Evolutionary conservation across 2,888 invertebrate species (phyloP).

Genomic region (Catocala sponsa): DNA sequence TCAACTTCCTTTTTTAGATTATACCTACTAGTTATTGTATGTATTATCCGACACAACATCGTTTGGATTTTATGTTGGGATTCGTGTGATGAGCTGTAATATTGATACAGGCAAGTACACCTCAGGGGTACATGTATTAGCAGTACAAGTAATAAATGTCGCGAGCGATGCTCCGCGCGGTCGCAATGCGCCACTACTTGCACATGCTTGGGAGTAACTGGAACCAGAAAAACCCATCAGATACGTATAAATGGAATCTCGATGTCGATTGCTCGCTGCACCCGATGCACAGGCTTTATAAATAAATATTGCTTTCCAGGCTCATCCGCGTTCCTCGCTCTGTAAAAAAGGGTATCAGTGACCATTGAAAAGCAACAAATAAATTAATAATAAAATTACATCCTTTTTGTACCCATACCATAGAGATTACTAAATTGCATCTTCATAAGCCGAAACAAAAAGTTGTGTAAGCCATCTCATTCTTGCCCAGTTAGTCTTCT

Average conservation of each 20-base stretch:
- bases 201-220: slow-evolving; percentile 46
- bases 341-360: slow-evolving; percentile 45
- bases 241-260: slow-evolving; percentile 73
- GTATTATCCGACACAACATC: not conserved
- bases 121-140: slow-evolving; percentile 5
- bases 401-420: slow-evolving; percentile 13
- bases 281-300: slow-evolving; percentile 47
- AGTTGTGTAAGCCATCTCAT: not conserved
- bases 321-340: slow-evolving; percentile 49
- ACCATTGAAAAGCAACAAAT: slow-evolving; percentile 39
- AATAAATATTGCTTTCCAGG: slow-evolving; percentile 48
- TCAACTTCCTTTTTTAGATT: slow-evolving; percentile 15
- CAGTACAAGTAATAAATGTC: slow-evolving; percentile 39
- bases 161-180: slow-evolving; percentile 35
- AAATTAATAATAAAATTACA: slow-evolving; percentile 25
- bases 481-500: not conserved
- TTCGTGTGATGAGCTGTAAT: slow-evolving; percentile 9
- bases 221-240: slow-evolving; percentile 75
- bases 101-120: no score
- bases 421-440: not conserved
- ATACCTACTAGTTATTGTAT: slow-evolving; percentile 3
- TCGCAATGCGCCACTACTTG: slow-evolving; percentile 47
- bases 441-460: not conserved
- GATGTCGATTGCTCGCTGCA: slow-evolving; percentile 25
- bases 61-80: not conserved